Base-by-base conservation (phyloP, 2,113 vertebrate genomes). In the Brienomyrus longianalis region DNA sequence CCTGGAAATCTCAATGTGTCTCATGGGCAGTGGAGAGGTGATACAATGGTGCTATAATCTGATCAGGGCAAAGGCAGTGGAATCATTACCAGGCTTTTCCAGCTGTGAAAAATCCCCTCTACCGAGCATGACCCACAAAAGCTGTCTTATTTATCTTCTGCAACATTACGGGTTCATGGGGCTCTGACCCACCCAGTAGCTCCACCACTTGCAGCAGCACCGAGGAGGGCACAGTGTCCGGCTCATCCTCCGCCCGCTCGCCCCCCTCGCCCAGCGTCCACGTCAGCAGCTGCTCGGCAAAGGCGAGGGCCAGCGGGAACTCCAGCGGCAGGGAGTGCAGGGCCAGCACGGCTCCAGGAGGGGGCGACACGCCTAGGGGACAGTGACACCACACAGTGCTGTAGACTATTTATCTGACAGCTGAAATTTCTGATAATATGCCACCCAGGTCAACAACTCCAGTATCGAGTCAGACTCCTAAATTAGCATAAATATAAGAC, bases 251-350 rank as follows among this genome's bases (percentile, higher is more conserved):
- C 0, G 97, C 96, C 56, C 92, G 96, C n/a, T 97, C 97, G 83
- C 94, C 94, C 2, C 93, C 91, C 0, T 98, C 97, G 45, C 97
- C 97, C 4, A 97, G 93, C 45, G 97, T 98, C 98, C 98, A 99
- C 0, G 97, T 96, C 91, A 99, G 93, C 19, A 99, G 95, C 94
- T 99, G 98, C 87, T 99, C 98, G 0, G 98, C 96, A 31, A 99
- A 99, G 0, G 98, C 98, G 97, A 99, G 94, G 13, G 98, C 97
- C 94, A 99, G 92, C 0, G 98, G 98, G 93, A 99, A 99, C 93
- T 99, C 98, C 74, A 98, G 94, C 0, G 98, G 98, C 84, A 99
- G 94, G n/a, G 98, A 99, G 93, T 99, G 98, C 88, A 99, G 91
- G 56, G 97, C 96, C 91, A 99, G 85, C 10, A 98, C 97, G 9